Base-by-base conservation (phyloP, 2,113 vertebrate genomes). In the Alligator mississippiensis region DNA sequence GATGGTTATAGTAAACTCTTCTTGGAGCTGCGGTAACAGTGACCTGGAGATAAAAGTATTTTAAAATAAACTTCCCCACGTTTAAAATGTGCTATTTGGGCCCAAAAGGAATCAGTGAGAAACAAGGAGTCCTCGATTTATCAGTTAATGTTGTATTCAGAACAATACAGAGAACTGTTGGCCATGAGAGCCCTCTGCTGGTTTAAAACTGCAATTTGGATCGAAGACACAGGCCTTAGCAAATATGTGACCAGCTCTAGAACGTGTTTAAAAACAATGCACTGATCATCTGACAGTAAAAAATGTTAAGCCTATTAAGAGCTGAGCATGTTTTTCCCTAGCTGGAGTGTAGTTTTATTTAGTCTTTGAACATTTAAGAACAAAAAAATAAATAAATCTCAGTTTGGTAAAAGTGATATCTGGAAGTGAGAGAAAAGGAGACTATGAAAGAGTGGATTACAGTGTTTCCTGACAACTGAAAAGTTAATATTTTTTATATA, bases 21-120 rank as follows among this genome's bases (percentile, higher is more conserved):
- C 76, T 0, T 76, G 79, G 78, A 95, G 64, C 92, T 96, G 87
- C 92, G 95, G 94, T 80, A 55, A 97, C 87, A 94, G 93, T 76
- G 93, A 95, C 89, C 91, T 92, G 94, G 82, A 95, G 92, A 95
- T 90, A 96, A 88, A 88, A 84, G 78, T 19, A n/a, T 10, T 74
- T 47, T 47, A 47, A 74, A 74, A 47, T 54, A 57, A 88, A 60
- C 74, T 75, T 11, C 1, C 16, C n/a, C 70, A 11, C 22, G 22
- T 74, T 21, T 47, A 74, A 38, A 47, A 74, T 74, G 6, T 25
- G 70, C 22, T 38, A 72, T 13, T 22, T 63, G 77, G 82, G 72
- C 80, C 18, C 84, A 78, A 63, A 8, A 30, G 34, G 4, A 28
- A 25, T 80, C 54, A 28, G 1, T 3, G 18, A 13, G 9, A 72